Evolutionary conservation across 2,113 vertebrate species (phyloP).

Genomic region (Cyphomyrus plagiostoma): DNA sequence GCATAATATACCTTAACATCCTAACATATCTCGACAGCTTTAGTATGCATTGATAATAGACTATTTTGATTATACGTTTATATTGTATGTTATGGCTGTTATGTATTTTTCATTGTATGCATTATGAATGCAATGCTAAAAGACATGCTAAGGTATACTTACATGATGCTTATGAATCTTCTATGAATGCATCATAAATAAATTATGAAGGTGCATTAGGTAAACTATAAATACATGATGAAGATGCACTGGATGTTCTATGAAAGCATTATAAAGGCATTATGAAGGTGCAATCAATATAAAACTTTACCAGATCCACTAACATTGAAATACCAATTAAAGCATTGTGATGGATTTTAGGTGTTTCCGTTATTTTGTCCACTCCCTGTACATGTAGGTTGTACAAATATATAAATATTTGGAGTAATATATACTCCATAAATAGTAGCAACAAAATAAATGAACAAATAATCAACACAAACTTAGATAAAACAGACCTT

Average conservation of each 20-base stretch:
- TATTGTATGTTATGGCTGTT: neutral
- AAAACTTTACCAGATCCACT: neutral
- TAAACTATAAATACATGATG: too few relatives aligned
- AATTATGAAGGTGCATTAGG: neutral
- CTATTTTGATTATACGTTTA: neutral
- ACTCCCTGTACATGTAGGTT: neutral
- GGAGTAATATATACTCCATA: neutral
- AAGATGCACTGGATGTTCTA: too few relatives aligned
- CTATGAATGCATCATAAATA: neutral
- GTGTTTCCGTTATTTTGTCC: neutral
- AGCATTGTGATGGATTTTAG: neutral
- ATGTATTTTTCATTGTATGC: neutral
- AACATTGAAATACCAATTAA: neutral
- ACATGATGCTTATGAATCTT: neutral
- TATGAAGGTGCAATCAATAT: neutral
- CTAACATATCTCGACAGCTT: neutral
- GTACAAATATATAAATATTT: neutral
- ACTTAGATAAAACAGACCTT: neutral
- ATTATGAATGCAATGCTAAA: neutral
- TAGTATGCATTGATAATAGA: neutral
- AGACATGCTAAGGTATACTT: neutral
- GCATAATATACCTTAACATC: neutral
- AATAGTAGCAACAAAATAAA: neutral
- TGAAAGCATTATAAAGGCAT: too few relatives aligned
- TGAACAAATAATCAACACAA: neutral